Evolutionary conservation across 2,888 invertebrate species (phyloP), one percentile per base, ranked within the genome.

Genomic region (Lasioglossum malachurum): DNA sequence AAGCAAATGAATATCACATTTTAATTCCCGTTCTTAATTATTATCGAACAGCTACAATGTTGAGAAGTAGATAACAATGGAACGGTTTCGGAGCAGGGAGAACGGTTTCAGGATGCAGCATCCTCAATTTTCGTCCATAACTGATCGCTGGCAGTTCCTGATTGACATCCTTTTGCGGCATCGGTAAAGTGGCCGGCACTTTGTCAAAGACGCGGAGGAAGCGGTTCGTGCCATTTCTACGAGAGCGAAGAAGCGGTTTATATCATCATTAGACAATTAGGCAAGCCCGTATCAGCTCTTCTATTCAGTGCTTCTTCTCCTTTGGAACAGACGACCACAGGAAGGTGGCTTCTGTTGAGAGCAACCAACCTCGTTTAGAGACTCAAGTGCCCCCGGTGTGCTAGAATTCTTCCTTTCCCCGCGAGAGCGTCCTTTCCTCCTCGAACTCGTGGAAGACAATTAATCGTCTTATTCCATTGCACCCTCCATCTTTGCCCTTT

Each of bases 181-280:
- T 60, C 49, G 46, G 49, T 41, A 49, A 77, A 80, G 64, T 85
- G 79, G 76, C 19, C 67, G 38, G 38, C 77, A 10, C 75, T 73
- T 78, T 84, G 78, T 75, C 41, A 23, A 64, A 78, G 72, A 76
- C 75, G 75, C 72, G 67, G 60, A 46, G 80, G 74, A 84, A 84
- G 77, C 57, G 80, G 80, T 80, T 80, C 53, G 85, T 72, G 71
- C 44, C 84, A 80, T 44, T 78, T 75, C 78, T 53, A 46, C 71
- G 60, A 49, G 77, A 75, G 41, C 64, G 41, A 57, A 69, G 73
- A 41, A 73, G 83, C 73, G 86, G 84, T 86, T 86, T 84, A 84
- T 84, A 79, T 86, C 78, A 86, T 84, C 84, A 79, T 75, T 75
- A 78, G 86, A 77, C 84, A 86, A 86, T 86, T 84, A 86, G 84